Conservation (phyloP, 2,888 invertebrate species). For the Drosophila barbarae region DNA sequence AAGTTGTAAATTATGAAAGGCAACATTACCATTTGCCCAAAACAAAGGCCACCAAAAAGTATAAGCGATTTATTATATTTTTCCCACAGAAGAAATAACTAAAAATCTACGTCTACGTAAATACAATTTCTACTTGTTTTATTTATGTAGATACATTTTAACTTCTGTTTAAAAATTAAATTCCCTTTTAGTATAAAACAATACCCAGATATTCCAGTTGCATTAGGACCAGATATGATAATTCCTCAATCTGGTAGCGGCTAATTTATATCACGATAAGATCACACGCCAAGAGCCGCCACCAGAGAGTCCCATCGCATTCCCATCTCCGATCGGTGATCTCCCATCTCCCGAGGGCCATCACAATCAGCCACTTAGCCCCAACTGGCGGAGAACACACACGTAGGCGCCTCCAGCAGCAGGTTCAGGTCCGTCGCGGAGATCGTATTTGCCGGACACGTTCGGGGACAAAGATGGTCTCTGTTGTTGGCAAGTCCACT, state of each 20-base stretch:
- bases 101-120: neutral
- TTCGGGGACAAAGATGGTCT: slow-evolving; percentile 30
- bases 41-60: neutral
- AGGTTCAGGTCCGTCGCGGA: slow-evolving; percentile 28
- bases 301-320: slow-evolving; percentile 8
- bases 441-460: slow-evolving; percentile 47
- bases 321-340: slow-evolving; percentile 18
- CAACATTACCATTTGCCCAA: slow-evolving; percentile 18
- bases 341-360: slow-evolving; percentile 18
- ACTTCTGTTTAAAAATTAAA: neutral
- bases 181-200: neutral
- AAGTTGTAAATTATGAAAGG: slow-evolving; percentile 57
- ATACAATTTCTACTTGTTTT: neutral
- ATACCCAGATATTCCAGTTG: slow-evolving; percentile 1
- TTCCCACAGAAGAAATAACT: neutral
- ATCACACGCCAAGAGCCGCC: slow-evolving; percentile 52
- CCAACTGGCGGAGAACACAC: slow-evolving; percentile 59
- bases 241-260: slow-evolving; percentile 37
- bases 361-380: slow-evolving; percentile 56
- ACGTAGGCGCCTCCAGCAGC: slow-evolving; percentile 49
- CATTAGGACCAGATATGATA: slow-evolving; percentile 25
- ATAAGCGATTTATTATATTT: neutral
- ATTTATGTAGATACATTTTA: neutral
- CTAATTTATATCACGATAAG: slow-evolving; percentile 42
- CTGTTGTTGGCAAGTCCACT: slow-evolving; percentile 47